Conservation (phyloP, 2,888 invertebrate species). For the Pseudolycoriella hygida region DNA sequence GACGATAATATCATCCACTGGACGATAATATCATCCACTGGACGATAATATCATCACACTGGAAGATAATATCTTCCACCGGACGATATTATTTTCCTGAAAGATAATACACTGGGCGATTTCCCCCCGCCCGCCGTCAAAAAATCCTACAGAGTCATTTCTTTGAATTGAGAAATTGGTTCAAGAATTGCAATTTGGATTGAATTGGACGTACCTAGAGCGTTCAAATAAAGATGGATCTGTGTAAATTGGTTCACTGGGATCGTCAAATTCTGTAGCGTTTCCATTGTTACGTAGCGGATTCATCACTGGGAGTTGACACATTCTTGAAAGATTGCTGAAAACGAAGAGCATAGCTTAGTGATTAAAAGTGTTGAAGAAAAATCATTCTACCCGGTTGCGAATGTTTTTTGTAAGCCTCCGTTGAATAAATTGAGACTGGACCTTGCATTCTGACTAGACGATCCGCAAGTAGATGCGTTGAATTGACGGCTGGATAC, state of each 20-base stretch:
- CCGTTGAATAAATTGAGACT: conserved; percentile 45
- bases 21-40: too few relatives aligned
- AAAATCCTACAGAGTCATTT: too few relatives aligned
- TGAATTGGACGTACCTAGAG: conserved; percentile 40
- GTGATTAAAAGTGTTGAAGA: not conserved
- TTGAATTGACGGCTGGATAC: conserved; percentile 20
- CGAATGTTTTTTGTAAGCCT: conserved; percentile 50
- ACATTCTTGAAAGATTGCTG: conserved; percentile 30
- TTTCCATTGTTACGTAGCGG: conserved; percentile 31
- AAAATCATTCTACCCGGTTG: conserved; percentile 33
- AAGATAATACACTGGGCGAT: too few relatives aligned
- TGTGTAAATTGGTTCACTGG: conserved; percentile 85
- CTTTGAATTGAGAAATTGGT: too few relatives aligned
- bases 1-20: too few relatives aligned
- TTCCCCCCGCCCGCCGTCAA: too few relatives aligned
- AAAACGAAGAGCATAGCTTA: too few relatives aligned
- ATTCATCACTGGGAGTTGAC: conserved; percentile 31
- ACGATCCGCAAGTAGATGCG: conserved; percentile 8
- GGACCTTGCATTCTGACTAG: conserved; percentile 14
- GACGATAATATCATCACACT: too few relatives aligned
- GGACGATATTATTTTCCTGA: too few relatives aligned
- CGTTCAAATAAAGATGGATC: conserved; percentile 82
- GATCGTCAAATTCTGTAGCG: conserved; percentile 51
- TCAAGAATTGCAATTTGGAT: too few relatives aligned
- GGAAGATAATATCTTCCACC: too few relatives aligned